These are phyloP conservation scores for Varanus salvator DNA, from an alignment of 2,113 vertebrate species.

Conservation along the genomic window DNA sequence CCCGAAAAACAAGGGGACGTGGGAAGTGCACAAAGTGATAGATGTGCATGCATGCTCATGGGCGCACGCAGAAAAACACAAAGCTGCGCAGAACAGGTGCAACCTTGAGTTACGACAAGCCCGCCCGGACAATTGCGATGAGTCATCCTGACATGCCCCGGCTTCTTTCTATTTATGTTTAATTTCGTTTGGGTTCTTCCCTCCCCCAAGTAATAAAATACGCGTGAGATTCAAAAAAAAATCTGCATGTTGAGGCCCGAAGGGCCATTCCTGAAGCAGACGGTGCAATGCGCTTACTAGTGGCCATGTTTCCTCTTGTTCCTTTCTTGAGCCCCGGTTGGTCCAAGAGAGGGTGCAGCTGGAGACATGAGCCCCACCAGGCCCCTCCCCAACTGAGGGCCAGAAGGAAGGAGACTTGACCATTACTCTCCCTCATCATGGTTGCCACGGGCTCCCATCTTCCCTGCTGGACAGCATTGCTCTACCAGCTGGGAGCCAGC, in stretches of 20 bases:
- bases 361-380: not conserved
- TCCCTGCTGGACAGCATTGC: no score
- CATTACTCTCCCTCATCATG: no score
- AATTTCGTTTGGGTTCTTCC: not conserved
- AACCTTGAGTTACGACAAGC: not conserved
- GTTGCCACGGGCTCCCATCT: no score
- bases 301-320: not conserved
- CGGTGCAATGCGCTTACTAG: not conserved
- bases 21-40: no score
- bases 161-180: not conserved
- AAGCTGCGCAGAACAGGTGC: not conserved
- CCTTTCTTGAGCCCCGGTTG: not conserved
- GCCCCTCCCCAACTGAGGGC: not conserved
- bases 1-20: no score
- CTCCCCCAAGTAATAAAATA: slow-evolving; percentile 10
- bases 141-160: slow-evolving; percentile 23
- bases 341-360: not conserved
- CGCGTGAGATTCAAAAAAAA: not conserved
- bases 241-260: slow-evolving; percentile 53
- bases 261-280: not conserved
- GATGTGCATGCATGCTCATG: no score
- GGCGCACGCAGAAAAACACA: not conserved
- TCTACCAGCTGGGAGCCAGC: no score
- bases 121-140: accelerated
- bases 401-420: not conserved